Evolutionary conservation across 2,797 vertebrate genomes (phyloP).

Genomic region (Sebastes taczanowskii): DNA sequence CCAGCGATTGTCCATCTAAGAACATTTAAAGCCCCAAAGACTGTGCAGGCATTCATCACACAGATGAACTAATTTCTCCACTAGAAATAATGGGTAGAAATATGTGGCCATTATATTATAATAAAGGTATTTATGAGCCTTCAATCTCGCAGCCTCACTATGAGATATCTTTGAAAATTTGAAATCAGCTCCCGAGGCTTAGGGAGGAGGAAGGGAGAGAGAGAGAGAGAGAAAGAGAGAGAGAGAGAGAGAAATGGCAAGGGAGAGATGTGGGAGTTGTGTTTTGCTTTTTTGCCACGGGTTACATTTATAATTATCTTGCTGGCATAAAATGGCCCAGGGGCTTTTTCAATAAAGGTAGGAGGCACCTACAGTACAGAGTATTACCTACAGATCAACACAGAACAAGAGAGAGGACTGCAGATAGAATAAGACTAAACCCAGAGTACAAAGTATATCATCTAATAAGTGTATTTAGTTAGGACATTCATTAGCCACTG

Average conservation of each 20-base stretch:
- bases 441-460: conserved; percentile 40
- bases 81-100: conserved; percentile 78
- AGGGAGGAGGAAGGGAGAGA: conserved; percentile 39
- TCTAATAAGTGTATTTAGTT: conserved; percentile 54
- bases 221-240: conserved; percentile 31
- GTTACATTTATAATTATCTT: conserved; percentile 83
- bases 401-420: conserved; percentile 48
- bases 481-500: conserved; percentile 54
- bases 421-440: conserved; percentile 42
- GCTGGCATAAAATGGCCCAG: conserved; percentile 74
- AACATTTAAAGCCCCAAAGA: conserved; percentile 63
- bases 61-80: conserved; percentile 74
- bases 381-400: conserved; percentile 75
- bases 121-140: conserved; percentile 85
- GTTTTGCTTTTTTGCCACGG: conserved; percentile 78
- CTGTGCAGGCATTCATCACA: conserved; percentile 74
- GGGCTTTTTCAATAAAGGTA: conserved; percentile 81
- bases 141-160: conserved; percentile 77
- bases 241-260: conserved; percentile 61
- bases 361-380: conserved; percentile 71
- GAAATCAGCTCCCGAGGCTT: conserved; percentile 77
- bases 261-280: conserved; percentile 78
- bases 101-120: conserved; percentile 80
- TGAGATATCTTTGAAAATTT: conserved; percentile 81
- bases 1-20: conserved; percentile 58